Conservation (phyloP, 2,888 invertebrate species). For the Acanthosepion pharaonis region DNA sequence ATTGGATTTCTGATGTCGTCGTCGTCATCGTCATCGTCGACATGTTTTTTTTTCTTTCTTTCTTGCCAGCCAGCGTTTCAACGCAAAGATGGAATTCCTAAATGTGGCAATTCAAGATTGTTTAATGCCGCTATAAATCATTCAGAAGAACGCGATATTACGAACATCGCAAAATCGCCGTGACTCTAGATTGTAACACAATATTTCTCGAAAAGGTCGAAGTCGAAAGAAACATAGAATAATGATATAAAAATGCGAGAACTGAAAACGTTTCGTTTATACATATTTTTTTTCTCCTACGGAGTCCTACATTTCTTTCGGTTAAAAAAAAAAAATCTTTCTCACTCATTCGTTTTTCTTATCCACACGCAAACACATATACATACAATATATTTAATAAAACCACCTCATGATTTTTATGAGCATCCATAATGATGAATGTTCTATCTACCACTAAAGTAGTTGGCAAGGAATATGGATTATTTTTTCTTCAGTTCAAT, state of each 20-base stretch:
- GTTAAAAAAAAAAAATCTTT: neutral
- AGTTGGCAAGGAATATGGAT: neutral
- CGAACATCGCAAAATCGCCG: neutral
- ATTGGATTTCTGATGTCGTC: neutral
- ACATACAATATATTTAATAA: neutral
- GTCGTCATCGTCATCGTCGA: neutral
- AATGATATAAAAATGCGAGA: neutral
- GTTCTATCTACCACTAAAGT: neutral
- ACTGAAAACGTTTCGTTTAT: neutral
- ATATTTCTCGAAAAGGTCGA: neutral
- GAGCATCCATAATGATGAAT: neutral
- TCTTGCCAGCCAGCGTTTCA: neutral
- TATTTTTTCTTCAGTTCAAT: too few species aligned
- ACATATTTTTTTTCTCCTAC: neutral
- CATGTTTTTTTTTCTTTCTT: neutral
- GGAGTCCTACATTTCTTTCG: neutral
- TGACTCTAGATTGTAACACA: neutral
- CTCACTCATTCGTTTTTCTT: neutral
- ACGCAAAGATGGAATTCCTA: neutral
- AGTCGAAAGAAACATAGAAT: neutral
- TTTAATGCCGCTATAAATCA: neutral
- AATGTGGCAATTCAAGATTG: conserved; percentile 12
- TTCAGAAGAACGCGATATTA: neutral
- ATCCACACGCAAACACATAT: neutral
- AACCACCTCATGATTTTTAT: neutral